These are phyloP conservation scores for Camponotus fellah DNA, from an alignment of 2,888 invertebrate genomes.

Conservation along the genomic window DNA sequence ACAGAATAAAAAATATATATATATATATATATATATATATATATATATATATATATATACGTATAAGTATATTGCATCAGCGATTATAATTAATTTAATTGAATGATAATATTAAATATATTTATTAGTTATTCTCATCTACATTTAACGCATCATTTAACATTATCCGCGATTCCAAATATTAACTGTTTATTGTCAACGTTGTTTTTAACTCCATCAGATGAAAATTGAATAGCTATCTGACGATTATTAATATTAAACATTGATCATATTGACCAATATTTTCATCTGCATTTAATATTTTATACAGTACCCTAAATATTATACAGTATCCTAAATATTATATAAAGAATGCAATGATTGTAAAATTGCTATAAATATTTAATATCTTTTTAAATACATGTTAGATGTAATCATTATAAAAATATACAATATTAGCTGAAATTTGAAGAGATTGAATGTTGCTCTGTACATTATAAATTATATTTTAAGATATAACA, in stretches of 20 bases:
- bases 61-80: background rate
- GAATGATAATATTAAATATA: background rate
- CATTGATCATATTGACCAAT: background rate
- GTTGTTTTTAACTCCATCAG: background rate
- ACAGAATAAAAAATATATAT: background rate
- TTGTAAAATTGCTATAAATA: conserved; percentile 18
- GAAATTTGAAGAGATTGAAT: background rate
- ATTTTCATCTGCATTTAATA: background rate
- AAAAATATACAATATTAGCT: background rate
- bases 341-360: background rate
- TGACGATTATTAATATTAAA: background rate
- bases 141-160: conserved; percentile 2
- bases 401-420: background rate
- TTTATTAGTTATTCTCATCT: background rate
- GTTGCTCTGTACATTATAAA: background rate
- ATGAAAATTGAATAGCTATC: background rate
- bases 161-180: background rate
- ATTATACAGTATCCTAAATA: background rate
- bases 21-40: too few species aligned
- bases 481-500: background rate
- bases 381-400: background rate
- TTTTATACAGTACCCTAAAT: background rate
- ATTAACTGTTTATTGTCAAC: background rate
- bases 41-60: too few species aligned
- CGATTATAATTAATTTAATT: background rate